Percentiles rank a stretch among this genome's conserved stretches.
phyloP scores from a whole-genome alignment of 2,888 invertebrate species.

The Ellobium chinense region DNA sequence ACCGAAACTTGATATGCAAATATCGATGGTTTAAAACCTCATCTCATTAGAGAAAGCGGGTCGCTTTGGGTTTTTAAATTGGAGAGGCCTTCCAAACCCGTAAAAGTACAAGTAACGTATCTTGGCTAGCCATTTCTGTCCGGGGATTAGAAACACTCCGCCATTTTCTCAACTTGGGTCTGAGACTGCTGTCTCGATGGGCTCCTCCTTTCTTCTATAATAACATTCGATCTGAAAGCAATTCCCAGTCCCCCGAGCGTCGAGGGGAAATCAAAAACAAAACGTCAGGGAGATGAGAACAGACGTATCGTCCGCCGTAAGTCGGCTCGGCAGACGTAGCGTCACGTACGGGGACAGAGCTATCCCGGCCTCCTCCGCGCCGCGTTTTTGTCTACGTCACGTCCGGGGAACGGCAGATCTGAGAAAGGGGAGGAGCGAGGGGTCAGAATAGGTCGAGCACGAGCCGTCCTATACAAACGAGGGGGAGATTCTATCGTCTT shows the following conservation, averaged over 20 bases:
- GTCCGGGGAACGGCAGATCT: conserved; percentile 36
- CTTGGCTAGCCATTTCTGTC: background rate
- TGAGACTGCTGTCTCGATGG: background rate
- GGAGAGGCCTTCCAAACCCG: no score
- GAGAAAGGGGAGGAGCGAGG: conserved; percentile 42
- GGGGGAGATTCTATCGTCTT: conserved; percentile 21
- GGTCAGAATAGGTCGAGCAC: conserved; percentile 30
- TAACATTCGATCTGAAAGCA: conserved; percentile 35
- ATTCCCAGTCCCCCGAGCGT: background rate
- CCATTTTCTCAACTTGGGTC: background rate
- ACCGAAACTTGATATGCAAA: no score
- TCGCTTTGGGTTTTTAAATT: no score
- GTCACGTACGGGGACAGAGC: conserved; percentile 37
- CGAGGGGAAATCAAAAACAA: conserved; percentile 36
- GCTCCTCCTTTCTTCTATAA: conserved; percentile 17
- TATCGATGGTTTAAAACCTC: no score
- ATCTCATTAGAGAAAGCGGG: no score
- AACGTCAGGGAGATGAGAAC: conserved; percentile 32
- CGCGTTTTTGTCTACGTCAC: conserved; percentile 43
- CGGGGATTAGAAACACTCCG: background rate
- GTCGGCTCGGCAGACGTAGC: conserved; percentile 38
- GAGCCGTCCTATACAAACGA: conserved; percentile 29
- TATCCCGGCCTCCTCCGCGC: conserved; percentile 36
- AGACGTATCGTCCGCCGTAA: conserved; percentile 32
- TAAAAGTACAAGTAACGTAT: no score